Percentiles rank a stretch among this genome's conserved stretches.
Conservation (phyloP, 2,888 invertebrate species). For the Bimastos eiseni region DNA sequence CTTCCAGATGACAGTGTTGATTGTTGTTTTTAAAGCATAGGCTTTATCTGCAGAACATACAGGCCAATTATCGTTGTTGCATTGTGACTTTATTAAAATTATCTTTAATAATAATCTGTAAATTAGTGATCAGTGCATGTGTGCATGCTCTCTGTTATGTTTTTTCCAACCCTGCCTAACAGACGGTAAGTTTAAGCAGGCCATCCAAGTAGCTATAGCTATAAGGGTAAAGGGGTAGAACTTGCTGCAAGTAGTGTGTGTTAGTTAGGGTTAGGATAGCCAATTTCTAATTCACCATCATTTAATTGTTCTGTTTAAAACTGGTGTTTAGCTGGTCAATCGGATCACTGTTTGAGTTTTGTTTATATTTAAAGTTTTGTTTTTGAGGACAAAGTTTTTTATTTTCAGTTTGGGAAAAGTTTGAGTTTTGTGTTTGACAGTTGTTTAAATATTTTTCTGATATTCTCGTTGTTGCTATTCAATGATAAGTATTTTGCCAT, state of each 20-base stretch:
- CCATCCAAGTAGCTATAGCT: not conserved
- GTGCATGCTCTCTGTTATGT: not conserved
- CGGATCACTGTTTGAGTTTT: not conserved
- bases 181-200: slow-evolving; percentile 1
- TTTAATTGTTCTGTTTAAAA: not conserved
- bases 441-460: not conserved
- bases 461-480: not conserved
- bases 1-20: not conserved
- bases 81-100: not conserved
- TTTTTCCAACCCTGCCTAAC: slow-evolving; percentile 5
- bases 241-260: not conserved
- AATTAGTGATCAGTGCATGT: slow-evolving; percentile 6
- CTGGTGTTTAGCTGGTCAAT: not conserved
- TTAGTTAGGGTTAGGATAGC: not conserved
- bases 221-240: slow-evolving; percentile 1
- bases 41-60: not conserved
- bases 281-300: not conserved
- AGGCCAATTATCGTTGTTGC: not conserved
- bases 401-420: not conserved
- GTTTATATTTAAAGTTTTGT: not conserved
- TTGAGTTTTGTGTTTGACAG: not conserved
- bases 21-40: not conserved
- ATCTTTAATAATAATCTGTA: not conserved
- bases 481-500: not conserved
- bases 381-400: not conserved